Percentiles rank a stretch among this genome's conserved stretches.
Conservation (phyloP, 2,797 vertebrate species). For the Percopsis omiscomaycus region DNA sequence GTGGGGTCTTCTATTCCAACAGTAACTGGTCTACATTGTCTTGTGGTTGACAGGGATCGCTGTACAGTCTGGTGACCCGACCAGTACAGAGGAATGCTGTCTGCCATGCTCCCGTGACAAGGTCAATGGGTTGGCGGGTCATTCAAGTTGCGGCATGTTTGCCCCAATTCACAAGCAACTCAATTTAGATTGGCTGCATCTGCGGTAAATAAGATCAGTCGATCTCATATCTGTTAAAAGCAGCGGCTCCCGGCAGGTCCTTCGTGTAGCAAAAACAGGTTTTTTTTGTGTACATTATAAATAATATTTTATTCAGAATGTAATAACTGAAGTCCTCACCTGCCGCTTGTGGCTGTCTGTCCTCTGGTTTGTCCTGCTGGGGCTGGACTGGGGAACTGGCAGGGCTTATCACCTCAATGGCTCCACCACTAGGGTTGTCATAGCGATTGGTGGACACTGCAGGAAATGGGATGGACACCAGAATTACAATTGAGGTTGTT, state of each 20-base stretch:
- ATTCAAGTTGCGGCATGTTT: constrained; percentile 34
- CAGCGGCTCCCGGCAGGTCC: too few species aligned
- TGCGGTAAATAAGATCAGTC: not conserved
- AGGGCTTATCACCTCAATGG: constrained; percentile 97
- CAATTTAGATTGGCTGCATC: constrained; percentile 26
- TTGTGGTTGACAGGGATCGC: constrained; percentile 40
- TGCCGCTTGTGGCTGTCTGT: constrained; percentile 83
- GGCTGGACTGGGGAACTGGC: constrained; percentile 89
- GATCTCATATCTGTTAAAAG: too few species aligned
- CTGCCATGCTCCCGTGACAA: constrained; percentile 37
- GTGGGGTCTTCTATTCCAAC: constrained; percentile 4
- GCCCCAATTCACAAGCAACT: constrained; percentile 25
- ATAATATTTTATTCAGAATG: too few species aligned
- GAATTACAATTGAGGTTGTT: too few species aligned
- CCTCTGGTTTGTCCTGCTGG: constrained; percentile 88
- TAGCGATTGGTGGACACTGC: constrained; percentile 91
- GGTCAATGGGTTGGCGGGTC: constrained; percentile 42
- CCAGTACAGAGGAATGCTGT: constrained; percentile 24
- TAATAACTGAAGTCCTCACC: constrained; percentile 66
- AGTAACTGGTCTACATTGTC: constrained; percentile 32
- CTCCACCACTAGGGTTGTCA: constrained; percentile 82
- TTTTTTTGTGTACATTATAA: too few species aligned
- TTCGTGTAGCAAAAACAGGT: too few species aligned
- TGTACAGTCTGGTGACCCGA: constrained; percentile 37
- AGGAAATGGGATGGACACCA: constrained; percentile 1